These are phyloP conservation scores for Frieseomelitta varia DNA, from an alignment of 1,140 invertebrate species.

Conservation along the genomic window DNA sequence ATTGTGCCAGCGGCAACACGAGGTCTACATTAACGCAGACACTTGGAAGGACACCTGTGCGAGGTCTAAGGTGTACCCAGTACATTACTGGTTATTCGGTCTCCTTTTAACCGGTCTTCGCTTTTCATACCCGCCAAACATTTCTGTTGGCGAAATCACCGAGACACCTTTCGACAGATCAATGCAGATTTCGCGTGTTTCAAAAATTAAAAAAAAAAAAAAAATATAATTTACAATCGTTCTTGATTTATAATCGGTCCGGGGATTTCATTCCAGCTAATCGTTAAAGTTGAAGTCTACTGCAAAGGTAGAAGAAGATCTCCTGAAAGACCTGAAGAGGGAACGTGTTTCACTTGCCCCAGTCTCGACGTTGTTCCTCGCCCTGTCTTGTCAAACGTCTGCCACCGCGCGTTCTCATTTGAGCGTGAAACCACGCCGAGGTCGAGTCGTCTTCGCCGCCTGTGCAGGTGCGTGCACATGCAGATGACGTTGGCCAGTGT, in stretches of 20 bases:
- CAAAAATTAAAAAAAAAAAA: too few relatives aligned
- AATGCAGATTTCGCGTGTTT: too few relatives aligned
- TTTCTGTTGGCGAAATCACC: too few relatives aligned
- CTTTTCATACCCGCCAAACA: too few relatives aligned
- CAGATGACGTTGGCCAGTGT: constrained; percentile 19
- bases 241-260: too few relatives aligned
- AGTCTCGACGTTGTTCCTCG: neutral
- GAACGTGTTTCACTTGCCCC: constrained; percentile 10
- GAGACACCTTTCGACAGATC: too few relatives aligned
- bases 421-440: constrained; percentile 23
- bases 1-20: constrained; percentile 10
- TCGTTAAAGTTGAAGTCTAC: too few relatives aligned
- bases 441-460: neutral
- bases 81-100: neutral
- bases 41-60: constrained; percentile 21
- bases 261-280: too few relatives aligned
- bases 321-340: too few relatives aligned
- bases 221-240: too few relatives aligned
- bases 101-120: neutral
- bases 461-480: constrained; percentile 33
- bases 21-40: constrained; percentile 14
- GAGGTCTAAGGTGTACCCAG: neutral
- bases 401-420: constrained; percentile 8
- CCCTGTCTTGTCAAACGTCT: neutral
- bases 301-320: too few relatives aligned